A percentile compares a stretch with the other conserved stretches of the same genome.
These are phyloP conservation scores for Atlantisia rogersi DNA, from an alignment of 2,113 vertebrate genomes.

Conservation along the genomic window DNA sequence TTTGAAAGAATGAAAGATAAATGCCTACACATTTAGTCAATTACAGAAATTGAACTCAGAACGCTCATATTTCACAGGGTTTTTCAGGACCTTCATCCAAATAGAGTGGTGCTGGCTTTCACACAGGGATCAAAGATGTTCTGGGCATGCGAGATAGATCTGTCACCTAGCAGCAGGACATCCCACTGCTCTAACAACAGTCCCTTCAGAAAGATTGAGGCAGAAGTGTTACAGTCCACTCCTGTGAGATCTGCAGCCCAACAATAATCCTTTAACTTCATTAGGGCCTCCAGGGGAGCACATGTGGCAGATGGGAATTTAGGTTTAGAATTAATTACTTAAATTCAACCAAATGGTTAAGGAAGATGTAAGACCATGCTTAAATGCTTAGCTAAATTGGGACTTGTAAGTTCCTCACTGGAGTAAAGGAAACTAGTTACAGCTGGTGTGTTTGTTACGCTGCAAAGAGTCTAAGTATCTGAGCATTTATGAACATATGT, in stretches of 20 bases:
- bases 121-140: neutral
- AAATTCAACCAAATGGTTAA: neutral
- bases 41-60: neutral
- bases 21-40: neutral
- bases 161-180: neutral
- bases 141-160: neutral
- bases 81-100: neutral
- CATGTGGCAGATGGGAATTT: neutral
- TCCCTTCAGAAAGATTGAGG: neutral
- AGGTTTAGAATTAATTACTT: neutral
- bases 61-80: neutral
- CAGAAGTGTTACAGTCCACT: rapidly evolving
- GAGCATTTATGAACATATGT: slow-evolving; percentile 7
- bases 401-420: neutral
- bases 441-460: neutral
- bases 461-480: neutral
- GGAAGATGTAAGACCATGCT: neutral
- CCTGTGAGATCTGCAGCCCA: neutral
- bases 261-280: neutral
- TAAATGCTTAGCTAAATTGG: neutral
- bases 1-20: neutral
- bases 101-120: neutral
- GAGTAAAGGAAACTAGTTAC: neutral
- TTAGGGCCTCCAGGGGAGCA: neutral
- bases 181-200: neutral